phyloP scores from a whole-genome alignment of 2,888 invertebrate genomes.

The Dysmachus trigonus region DNA sequence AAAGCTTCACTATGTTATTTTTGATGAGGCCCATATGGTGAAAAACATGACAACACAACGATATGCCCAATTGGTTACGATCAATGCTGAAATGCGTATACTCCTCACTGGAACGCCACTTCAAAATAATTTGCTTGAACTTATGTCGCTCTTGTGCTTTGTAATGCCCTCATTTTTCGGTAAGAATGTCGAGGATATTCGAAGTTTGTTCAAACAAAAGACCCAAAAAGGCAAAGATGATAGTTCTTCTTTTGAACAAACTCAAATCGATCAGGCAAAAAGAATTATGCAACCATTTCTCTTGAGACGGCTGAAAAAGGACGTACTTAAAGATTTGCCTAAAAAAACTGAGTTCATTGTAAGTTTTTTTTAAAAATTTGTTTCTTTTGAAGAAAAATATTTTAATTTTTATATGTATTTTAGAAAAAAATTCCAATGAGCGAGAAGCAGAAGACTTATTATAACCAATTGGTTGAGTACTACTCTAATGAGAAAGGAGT shows the following conservation, averaged over 20 bases:
- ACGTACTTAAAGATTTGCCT: slow-evolving; percentile 87
- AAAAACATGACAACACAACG: slow-evolving; percentile 96
- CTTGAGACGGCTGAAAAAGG: slow-evolving; percentile 84
- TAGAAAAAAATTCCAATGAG: slow-evolving; percentile 72
- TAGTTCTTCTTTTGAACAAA: slow-evolving; percentile 83
- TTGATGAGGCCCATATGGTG: slow-evolving; percentile 98
- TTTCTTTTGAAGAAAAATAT: slow-evolving; percentile 51
- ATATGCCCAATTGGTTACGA: slow-evolving; percentile 86
- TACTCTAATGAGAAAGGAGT: slow-evolving; percentile 72
- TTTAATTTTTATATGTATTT: not conserved
- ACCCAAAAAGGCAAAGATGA: slow-evolving; percentile 68
- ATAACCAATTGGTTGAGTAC: slow-evolving; percentile 76
- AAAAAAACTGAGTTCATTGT: slow-evolving; percentile 79
- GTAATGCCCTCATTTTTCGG: slow-evolving; percentile 96
- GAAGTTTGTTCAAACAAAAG: slow-evolving; percentile 81
- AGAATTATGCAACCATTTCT: slow-evolving; percentile 96
- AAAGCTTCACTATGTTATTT: slow-evolving; percentile 89
- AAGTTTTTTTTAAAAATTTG: slow-evolving; percentile 50
- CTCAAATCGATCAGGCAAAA: slow-evolving; percentile 92
- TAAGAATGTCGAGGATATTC: slow-evolving; percentile 86
- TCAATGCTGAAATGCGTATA: slow-evolving; percentile 87
- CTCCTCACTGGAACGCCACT: slow-evolving; percentile 94
- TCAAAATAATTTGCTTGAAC: slow-evolving; percentile 93
- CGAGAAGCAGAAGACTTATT: slow-evolving; percentile 76
- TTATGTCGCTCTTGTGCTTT: slow-evolving; percentile 94